These are phyloP conservation scores for Alectura lathami DNA, from an alignment of 2,113 vertebrate genomes.

Conservation along the genomic window DNA sequence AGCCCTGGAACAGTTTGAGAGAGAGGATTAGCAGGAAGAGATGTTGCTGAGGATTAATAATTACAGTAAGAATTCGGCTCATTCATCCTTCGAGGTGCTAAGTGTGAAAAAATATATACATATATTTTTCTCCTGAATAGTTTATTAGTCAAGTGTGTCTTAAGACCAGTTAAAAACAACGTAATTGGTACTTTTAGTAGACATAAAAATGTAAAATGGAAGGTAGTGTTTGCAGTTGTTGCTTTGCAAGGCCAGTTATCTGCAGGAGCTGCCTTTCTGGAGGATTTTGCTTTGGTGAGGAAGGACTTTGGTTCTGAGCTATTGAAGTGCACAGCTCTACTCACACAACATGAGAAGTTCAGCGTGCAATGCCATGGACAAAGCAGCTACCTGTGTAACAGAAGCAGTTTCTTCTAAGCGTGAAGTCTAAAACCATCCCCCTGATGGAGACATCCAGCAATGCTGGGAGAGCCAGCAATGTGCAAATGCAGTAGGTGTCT, in stretches of 20 bases:
- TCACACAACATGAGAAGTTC: neutral
- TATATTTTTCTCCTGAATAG: neutral
- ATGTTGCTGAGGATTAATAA: neutral
- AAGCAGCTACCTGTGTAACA: neutral
- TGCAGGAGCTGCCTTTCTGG: neutral
- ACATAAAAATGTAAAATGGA: neutral
- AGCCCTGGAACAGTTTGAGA: neutral
- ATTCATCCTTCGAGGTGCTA: neutral
- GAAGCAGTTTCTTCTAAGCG: neutral
- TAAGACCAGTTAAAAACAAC: neutral
- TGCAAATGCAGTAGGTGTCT: neutral
- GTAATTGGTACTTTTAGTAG: neutral
- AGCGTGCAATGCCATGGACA: neutral
- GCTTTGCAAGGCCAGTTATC: neutral
- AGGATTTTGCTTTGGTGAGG: neutral
- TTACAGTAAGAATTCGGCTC: conserved; percentile 6
- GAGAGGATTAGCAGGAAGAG: neutral
- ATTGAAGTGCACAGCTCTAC: neutral
- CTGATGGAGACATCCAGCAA: neutral
- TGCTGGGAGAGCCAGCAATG: neutral
- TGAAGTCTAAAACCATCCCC: neutral
- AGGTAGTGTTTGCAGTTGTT: neutral
- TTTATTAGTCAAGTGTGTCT: neutral
- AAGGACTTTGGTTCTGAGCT: neutral
- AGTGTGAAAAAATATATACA: too few species aligned